Evolutionary conservation across 2,888 invertebrate species (phyloP), one percentile per base, ranked within the genome.

Genomic region (Auanema sp.): DNA sequence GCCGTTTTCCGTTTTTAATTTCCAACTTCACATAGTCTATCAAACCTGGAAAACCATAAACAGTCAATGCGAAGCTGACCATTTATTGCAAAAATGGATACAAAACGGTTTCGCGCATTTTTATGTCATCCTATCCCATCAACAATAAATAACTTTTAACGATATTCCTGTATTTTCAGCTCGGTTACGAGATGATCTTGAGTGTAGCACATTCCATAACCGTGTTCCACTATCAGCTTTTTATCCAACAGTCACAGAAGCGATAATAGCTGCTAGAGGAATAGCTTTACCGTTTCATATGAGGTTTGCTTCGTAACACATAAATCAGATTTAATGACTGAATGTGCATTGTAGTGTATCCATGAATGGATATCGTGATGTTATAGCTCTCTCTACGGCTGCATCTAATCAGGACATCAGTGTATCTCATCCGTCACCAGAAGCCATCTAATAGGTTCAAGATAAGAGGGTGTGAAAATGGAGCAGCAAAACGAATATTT

Each of bases 351-450:
- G 59, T 60, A 76, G 76, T 64, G 76, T 75, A 10, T 76, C 76
- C 14, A 73, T 76, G 75, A 76, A 76, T 50, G 76, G 76, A 18
- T 76, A 67, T 33, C 69, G 76, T 25, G 76, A 76, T 60, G 69
- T 75, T 44, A 75, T 76, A 50, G 73, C 76, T n/a, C 61, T 76
- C 1, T 73, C 73, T 1, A 71, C 72, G n/a, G 67, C 74, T 12
- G 69, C 64, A 8, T 73, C 73, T 3, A 68, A 75, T 44, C 65
- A 61, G 40, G 64, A 64, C 16, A 55, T 68, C 14, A 68, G 70
- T 54, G 47, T 74, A 16, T 63, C 68, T 18, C 66, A 69, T 12
- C 60, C 58, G n/a, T 73, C 73, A 11, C 71, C 74, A 1, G 74
- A 71, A 64, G 68, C 68, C 16, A 65, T 69, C 50, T 71, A 44